These are phyloP conservation scores for Sebastes diaconus DNA, from an alignment of 2,797 vertebrate genomes.

Conservation along the genomic window DNA sequence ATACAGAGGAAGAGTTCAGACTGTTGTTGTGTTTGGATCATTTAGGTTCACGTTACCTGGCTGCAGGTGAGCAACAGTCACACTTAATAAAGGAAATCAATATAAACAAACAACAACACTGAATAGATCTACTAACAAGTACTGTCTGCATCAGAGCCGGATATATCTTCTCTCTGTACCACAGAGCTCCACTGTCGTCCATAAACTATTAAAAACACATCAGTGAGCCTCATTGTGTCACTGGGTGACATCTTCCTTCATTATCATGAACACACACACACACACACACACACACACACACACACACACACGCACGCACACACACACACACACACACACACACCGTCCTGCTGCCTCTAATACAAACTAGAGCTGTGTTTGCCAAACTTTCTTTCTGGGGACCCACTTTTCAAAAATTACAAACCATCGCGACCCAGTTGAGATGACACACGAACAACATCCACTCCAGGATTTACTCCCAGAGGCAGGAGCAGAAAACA, in stretches of 20 bases:
- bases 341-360: background rate
- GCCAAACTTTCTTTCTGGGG: too few species aligned
- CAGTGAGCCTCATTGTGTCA: background rate
- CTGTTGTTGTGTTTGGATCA: background rate
- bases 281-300: too few species aligned
- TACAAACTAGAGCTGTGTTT: background rate
- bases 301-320: too few species aligned
- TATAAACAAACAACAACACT: background rate
- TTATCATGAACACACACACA: too few species aligned
- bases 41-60: background rate
- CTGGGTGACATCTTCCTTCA: background rate
- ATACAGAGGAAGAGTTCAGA: background rate
- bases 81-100: too few species aligned
- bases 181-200: background rate
- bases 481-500: too few species aligned
- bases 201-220: background rate
- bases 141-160: background rate
- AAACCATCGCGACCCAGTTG: too few species aligned
- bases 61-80: background rate
- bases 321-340: too few species aligned
- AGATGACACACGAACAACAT: too few species aligned
- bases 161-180: background rate
- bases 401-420: too few species aligned
- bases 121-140: background rate
- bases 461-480: too few species aligned